phyloP scores from a whole-genome alignment of 2,797 vertebrate species.

The Poecile montanus region DNA sequence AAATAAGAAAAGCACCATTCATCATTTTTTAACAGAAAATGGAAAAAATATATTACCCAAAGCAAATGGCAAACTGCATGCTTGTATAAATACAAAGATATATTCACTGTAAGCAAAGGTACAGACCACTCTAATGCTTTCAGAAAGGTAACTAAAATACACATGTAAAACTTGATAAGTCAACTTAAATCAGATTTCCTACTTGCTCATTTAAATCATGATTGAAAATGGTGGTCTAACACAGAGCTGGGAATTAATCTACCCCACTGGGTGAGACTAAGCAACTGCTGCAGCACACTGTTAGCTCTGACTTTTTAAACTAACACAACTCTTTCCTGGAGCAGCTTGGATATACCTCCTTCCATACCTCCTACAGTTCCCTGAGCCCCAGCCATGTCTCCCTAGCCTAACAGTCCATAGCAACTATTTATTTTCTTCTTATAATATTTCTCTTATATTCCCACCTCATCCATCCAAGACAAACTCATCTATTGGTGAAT shows the following conservation, averaged over 20 bases:
- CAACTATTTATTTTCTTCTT: not conserved
- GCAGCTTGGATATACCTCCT: not conserved
- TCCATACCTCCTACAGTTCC: not conserved
- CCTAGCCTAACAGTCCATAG: not conserved
- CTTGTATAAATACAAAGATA: not conserved
- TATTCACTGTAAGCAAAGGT: not conserved
- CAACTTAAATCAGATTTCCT: not conserved
- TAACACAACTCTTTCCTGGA: not conserved
- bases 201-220: not conserved
- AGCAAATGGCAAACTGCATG: not conserved
- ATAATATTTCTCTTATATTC: not conserved
- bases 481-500: not conserved
- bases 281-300: not conserved
- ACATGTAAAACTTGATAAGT: not conserved
- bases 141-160: not conserved
- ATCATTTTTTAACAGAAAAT: constrained; percentile 14
- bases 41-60: not conserved
- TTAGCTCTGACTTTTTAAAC: not conserved
- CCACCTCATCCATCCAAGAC: not conserved
- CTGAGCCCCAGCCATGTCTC: not conserved
- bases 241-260: not conserved
- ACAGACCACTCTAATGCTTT: not conserved
- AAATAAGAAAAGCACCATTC: constrained; percentile 1
- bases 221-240: not conserved
- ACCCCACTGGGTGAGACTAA: not conserved